Evolutionary conservation across 2,888 invertebrate genomes (phyloP).

Genomic region (Calameuta idolon): DNA sequence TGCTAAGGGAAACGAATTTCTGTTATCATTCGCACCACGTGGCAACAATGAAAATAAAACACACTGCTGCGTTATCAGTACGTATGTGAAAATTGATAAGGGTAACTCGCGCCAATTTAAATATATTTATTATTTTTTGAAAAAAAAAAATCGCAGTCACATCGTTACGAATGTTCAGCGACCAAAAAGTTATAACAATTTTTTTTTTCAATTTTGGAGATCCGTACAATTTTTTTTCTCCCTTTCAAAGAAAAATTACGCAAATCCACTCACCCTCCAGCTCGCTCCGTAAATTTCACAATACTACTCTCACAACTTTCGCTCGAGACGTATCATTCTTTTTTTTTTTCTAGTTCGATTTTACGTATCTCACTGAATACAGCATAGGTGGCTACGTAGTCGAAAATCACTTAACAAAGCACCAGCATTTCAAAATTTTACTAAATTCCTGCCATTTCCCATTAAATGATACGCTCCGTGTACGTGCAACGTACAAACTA

Average conservation of each 20-base stretch:
- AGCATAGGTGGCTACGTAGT: neutral
- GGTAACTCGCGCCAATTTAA: neutral
- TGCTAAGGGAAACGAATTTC: neutral
- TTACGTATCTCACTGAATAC: neutral
- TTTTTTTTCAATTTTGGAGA: neutral
- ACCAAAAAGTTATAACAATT: neutral
- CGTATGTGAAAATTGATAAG: neutral
- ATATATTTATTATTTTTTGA: neutral
- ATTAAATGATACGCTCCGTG: neutral
- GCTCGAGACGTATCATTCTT: neutral
- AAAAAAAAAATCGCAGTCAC: neutral
- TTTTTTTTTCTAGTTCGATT: neutral
- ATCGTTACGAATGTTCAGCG: neutral
- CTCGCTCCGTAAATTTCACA: neutral
- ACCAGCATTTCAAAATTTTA: neutral
- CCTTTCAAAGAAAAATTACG: neutral
- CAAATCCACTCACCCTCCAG: neutral
- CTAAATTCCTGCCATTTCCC: neutral
- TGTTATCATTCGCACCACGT: neutral
- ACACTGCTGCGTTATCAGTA: neutral
- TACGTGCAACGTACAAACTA: neutral
- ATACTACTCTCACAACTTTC: neutral
- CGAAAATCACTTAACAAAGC: neutral
- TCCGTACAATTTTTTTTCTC: neutral
- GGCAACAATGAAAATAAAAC: neutral